Base-by-base conservation (phyloP, 1,140 invertebrate genomes). In the Tetranychus cinnabarinus region DNA sequence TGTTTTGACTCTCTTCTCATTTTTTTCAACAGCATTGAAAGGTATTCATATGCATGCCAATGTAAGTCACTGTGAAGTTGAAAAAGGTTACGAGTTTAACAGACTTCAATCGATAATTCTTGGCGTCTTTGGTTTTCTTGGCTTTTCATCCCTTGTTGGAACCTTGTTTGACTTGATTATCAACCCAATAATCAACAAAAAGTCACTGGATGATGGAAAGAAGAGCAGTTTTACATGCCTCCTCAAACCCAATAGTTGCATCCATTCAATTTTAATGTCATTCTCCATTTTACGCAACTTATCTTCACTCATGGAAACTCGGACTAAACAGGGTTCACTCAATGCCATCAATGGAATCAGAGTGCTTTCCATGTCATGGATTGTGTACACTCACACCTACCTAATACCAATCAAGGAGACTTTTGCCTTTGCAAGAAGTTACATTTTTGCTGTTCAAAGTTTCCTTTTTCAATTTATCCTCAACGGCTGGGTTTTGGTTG, bases 351-450 rank as follows among this genome's bases (percentile, higher is more conserved):
- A 89, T 66, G 86, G 86, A 1, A 73, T 90, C 0, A 76, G 85
- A 4, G 82, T 84, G 0, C 78, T 91, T 47, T 88, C 85, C 65
- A 90, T 91, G 85, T 80, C 81, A 7, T 92, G 89, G 89, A 85
- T 93, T 1, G 86, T 95, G 54, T 77, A 91, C 2, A 88, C 87
- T 0, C 88, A 95, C 71, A 85, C 86, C 0, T 89, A 67, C 35
- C 58, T 63, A 39, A 48, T 62, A 45, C 46, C 60, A 7, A 57
- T 65, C 2, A 62, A 61, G 39, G 61, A 62, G 36, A 58, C 54
- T 23, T 61, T 63, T 48, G 34, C 52, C 3, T 63, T 55, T 34
- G 33, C 54, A 1, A 33, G 45, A 1, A 47, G 37, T 31, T 63
- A 60, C 37, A 42, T 63, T 12, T 42, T 42, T 10, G 33, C 57